Percentiles rank a stretch among this genome's conserved stretches.
Evolutionary conservation across 2,797 vertebrate species (phyloP).

Genomic region (Schizopygopsis pylzovi): DNA sequence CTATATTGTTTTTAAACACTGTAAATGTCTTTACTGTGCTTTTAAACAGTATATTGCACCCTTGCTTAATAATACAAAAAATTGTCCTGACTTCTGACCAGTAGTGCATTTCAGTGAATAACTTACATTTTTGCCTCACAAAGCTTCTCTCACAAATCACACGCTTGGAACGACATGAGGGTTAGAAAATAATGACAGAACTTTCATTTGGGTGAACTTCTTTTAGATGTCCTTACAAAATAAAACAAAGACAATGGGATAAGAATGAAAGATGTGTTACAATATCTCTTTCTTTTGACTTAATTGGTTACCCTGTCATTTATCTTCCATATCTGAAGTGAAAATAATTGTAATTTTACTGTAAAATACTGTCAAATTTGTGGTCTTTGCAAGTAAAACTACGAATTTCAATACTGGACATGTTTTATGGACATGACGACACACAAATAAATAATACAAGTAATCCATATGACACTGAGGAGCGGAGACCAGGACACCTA

Average conservation of each 20-base stretch:
- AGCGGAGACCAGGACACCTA: too few species aligned
- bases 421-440: too few species aligned
- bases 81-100: neutral
- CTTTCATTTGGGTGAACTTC: constrained; percentile 3
- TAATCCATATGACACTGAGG: neutral
- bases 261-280: neutral
- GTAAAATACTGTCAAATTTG: neutral
- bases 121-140: too few species aligned
- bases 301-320: neutral
- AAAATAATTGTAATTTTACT: neutral
- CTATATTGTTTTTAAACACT: neutral
- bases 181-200: neutral
- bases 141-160: too few species aligned
- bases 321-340: neutral
- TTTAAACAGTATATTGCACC: neutral
- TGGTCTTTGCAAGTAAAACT: neutral
- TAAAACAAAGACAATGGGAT: constrained; percentile 6
- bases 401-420: too few species aligned
- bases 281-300: neutral
- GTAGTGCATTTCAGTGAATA: too few species aligned
- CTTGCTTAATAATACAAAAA: neutral
- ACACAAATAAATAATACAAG: too few species aligned
- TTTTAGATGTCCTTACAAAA: constrained; percentile 12
- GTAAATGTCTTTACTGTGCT: neutral
- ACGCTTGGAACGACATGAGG: neutral